Evolutionary conservation across 30 jellyfish, hydroid and myxozoan species (phyloP).

Genomic region (Aurelia aurita): DNA sequence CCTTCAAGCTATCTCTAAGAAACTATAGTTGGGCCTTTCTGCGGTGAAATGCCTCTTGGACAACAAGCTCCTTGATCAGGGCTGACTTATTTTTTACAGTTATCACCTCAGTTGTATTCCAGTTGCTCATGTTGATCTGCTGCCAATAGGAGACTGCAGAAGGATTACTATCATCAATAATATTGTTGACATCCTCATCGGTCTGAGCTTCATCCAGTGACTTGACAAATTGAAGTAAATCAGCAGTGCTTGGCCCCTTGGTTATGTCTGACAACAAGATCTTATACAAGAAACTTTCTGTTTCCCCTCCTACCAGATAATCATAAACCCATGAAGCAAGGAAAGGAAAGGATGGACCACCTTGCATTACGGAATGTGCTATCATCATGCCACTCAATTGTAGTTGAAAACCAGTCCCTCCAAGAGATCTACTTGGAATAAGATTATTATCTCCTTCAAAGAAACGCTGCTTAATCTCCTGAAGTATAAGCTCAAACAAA

Average conservation of each 20-base stretch:
- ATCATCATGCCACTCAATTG: slow-evolving; percentile 40
- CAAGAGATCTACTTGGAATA: slow-evolving; percentile 22
- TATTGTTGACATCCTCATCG: not conserved
- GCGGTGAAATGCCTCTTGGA: slow-evolving; percentile 24
- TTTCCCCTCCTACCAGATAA: slow-evolving; percentile 35
- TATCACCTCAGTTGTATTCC: slow-evolving; percentile 31
- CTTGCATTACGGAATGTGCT: slow-evolving; percentile 22
- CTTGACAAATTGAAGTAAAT: slow-evolving; percentile 18
- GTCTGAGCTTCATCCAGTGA: slow-evolving; percentile 25
- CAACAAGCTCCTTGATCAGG: slow-evolving; percentile 19
- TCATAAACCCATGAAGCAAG: slow-evolving; percentile 29
- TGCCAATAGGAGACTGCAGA: slow-evolving; percentile 38
- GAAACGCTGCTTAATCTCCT: slow-evolving; percentile 23
- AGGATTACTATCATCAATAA: slow-evolving; percentile 10
- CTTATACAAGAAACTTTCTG: slow-evolving; percentile 22
- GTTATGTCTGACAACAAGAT: slow-evolving; percentile 13
- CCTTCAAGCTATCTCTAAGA: slow-evolving; percentile 16
- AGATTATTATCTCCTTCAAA: slow-evolving; percentile 35
- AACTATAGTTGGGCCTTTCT: slow-evolving; percentile 28
- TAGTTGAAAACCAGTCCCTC: slow-evolving; percentile 34
- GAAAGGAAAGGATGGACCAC: slow-evolving; percentile 39
- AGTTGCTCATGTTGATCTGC: slow-evolving; percentile 34
- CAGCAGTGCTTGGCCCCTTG: slow-evolving; percentile 36
- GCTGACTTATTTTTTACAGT: slow-evolving; percentile 7
- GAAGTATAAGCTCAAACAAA: slow-evolving; percentile 23